Base-by-base conservation (phyloP, 92 coral and sea anemone genomes). In the Phenganax stokvisi region DNA sequence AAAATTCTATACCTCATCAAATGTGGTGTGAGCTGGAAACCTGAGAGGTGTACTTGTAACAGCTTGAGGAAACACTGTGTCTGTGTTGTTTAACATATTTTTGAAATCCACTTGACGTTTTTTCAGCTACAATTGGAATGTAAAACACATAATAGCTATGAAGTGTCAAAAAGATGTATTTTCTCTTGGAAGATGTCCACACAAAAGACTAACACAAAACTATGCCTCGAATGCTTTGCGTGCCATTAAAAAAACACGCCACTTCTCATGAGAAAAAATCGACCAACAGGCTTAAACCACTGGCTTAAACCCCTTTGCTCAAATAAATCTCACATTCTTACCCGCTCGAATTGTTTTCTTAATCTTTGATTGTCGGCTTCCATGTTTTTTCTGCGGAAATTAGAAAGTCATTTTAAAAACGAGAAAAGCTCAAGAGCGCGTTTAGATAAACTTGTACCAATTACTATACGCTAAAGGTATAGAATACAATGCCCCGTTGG, bases 331-430 rank as follows among this genome's bases (percentile, higher is more conserved):
- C 13, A 51, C 15, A 27, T 55, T 28, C 77, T 72, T 78, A 88
- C 90, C 28, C 86, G 90, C 16, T 87, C 92, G 78, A 89, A 66
- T 79, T 91, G 97, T 31, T 90, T 80, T 47, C 75, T 86, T 10
- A 79, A 78, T 74, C 89, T 89, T 71, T 89, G 89, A 51, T 86
- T 88, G 57, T 91, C 97, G 9, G 81, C 78, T 71, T 89, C 93
- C 59, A 89, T 78, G 53, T 89, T 90, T 81, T 86, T 85, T 73
- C 90, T 88, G 81, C 27, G 79, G 54, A 51, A 44, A 54, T 16
- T 11, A 11, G 73, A 67, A 16, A 28, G 1, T 16, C 30, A 67
- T 67, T 13, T 59, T 13, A 59, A 59, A 59, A 13, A 3, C 65
- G 27, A 59, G n/a, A 59, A 59, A 59, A 59, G 27, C 65, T 20